Evolutionary conservation across 2,797 vertebrate genomes (phyloP).

Genomic region (Gymnothorax javanicus): DNA sequence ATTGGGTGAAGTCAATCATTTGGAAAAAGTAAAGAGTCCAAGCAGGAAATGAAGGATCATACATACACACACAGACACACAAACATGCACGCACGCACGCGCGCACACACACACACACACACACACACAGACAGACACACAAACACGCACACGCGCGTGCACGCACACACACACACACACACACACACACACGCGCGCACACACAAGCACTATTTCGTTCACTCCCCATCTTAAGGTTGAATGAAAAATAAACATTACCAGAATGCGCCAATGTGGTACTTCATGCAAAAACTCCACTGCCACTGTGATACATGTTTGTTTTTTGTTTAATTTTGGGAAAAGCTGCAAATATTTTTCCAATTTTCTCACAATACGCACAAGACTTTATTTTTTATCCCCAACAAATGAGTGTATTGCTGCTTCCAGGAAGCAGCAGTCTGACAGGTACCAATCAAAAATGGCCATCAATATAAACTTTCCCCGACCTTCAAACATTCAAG

Average conservation of each 20-base stretch:
- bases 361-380: conserved; percentile 53
- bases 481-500: conserved; percentile 39
- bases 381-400: conserved; percentile 31
- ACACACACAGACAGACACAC: no score
- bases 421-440: conserved; percentile 48
- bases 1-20: neutral
- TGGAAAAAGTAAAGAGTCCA: neutral
- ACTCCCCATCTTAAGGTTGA: no score
- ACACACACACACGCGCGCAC: no score
- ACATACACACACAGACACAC: no score
- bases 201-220: no score
- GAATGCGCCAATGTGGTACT: conserved; percentile 49
- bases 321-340: conserved; percentile 40
- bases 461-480: conserved; percentile 19
- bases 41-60: conserved; percentile 1
- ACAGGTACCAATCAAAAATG: conserved; percentile 46
- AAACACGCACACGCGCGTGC: no score
- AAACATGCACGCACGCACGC: no score
- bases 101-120: no score
- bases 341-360: conserved; percentile 54
- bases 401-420: conserved; percentile 44
- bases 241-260: conserved; percentile 56
- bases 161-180: neutral
- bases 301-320: conserved; percentile 18
- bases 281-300: conserved; percentile 42